Conservation (phyloP, 2,888 invertebrate species). For the Amiota communis region DNA sequence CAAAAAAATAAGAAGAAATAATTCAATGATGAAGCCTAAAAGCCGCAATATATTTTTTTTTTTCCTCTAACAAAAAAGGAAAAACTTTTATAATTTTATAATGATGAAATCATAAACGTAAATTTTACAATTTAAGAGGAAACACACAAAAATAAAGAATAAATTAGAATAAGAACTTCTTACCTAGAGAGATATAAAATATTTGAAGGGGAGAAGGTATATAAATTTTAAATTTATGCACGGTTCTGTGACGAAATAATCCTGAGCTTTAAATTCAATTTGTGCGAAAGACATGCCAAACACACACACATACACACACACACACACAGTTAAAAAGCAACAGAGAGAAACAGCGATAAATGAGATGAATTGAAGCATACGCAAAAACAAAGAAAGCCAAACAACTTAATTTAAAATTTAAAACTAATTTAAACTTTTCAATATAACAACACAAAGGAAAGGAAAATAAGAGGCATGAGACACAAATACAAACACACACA, state of each 20-base stretch:
- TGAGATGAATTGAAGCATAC: background rate
- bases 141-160: slow-evolving; percentile 1
- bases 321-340: too few relatives aligned
- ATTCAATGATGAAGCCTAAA: background rate
- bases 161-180: slow-evolving; percentile 12
- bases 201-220: background rate
- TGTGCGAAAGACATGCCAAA: slow-evolving; percentile 24
- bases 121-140: slow-evolving; percentile 15
- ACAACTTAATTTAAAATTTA: slow-evolving; percentile 40
- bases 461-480: background rate
- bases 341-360: background rate
- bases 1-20: slow-evolving; percentile 1
- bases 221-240: background rate
- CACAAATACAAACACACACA: background rate
- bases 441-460: slow-evolving; percentile 24
- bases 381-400: slow-evolving; percentile 9
- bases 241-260: slow-evolving; percentile 26
- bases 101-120: slow-evolving; percentile 4
- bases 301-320: background rate
- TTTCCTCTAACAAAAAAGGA: background rate
- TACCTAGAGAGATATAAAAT: background rate
- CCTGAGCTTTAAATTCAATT: slow-evolving; percentile 35
- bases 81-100: background rate
- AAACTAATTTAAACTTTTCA: slow-evolving; percentile 46
- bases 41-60: too few relatives aligned